These are phyloP conservation scores for Stenoptilia bipunctidactyla DNA, from an alignment of 2,888 invertebrate species.

Conservation along the genomic window DNA sequence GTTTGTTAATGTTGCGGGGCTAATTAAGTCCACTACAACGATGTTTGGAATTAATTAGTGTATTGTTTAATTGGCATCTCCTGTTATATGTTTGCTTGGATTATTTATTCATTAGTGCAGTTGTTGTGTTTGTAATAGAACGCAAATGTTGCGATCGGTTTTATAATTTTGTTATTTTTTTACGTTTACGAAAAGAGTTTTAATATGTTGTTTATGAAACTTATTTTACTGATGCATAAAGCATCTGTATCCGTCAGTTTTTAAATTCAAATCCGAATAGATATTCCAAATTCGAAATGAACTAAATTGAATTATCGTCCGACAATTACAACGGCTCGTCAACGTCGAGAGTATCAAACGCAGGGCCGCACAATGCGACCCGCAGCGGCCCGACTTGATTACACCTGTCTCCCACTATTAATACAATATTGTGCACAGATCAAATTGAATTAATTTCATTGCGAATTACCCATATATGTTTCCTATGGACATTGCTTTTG, in stretches of 20 bases:
- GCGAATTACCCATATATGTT: slow-evolving; percentile 53
- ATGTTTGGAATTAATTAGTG: slow-evolving; percentile 72
- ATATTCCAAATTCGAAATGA: not conserved
- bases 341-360: slow-evolving; percentile 24
- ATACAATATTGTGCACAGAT: slow-evolving; percentile 67
- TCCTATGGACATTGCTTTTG: slow-evolving; percentile 51
- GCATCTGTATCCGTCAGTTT: slow-evolving; percentile 33
- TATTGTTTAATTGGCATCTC: slow-evolving; percentile 72
- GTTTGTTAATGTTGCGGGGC: slow-evolving; percentile 45
- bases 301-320: too few species aligned
- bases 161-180: too few species aligned
- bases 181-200: too few species aligned
- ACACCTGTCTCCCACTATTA: slow-evolving; percentile 67
- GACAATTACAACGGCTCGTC: slow-evolving; percentile 16
- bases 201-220: too few species aligned
- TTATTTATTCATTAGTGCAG: slow-evolving; percentile 63
- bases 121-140: slow-evolving; percentile 51
- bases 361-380: slow-evolving; percentile 30
- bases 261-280: slow-evolving; percentile 12
- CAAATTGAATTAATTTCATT: slow-evolving; percentile 65
- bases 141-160: too few species aligned
- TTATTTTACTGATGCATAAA: too few species aligned
- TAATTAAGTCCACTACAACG: slow-evolving; percentile 70
- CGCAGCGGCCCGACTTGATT: slow-evolving; percentile 43
- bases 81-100: slow-evolving; percentile 69